phyloP scores from a whole-genome alignment of 2,888 invertebrate genomes.

The Hypselothyrea guttata region DNA sequence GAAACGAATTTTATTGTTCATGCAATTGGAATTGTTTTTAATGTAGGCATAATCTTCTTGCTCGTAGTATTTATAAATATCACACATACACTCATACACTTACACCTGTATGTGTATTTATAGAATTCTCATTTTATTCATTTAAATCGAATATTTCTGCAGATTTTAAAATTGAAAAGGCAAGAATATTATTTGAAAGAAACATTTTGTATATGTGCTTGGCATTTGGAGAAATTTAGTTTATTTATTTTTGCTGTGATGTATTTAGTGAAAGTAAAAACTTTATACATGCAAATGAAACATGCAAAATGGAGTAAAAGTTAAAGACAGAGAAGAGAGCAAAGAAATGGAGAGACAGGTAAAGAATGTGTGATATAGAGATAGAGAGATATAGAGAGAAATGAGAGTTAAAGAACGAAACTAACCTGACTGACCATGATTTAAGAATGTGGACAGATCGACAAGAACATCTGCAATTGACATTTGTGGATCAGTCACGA shows the following conservation, averaged over 20 bases:
- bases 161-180: conserved; percentile 42
- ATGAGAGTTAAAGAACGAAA: conserved; percentile 43
- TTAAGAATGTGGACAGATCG: conserved; percentile 82
- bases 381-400: conserved; percentile 12
- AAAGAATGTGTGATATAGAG: conserved; percentile 14
- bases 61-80: conserved; percentile 9
- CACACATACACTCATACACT: background rate
- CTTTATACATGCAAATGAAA: conserved; percentile 63
- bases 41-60: conserved; percentile 25
- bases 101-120: conserved; percentile 10
- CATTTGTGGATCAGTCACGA: conserved; percentile 61
- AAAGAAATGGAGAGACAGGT: too few relatives aligned
- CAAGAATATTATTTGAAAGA: conserved; percentile 22
- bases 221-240: conserved; percentile 26
- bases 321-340: too few relatives aligned
- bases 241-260: conserved; percentile 28
- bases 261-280: conserved; percentile 32
- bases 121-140: conserved; percentile 36
- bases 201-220: conserved; percentile 16
- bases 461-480: conserved; percentile 82
- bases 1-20: conserved; percentile 51
- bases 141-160: conserved; percentile 29
- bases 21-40: conserved; percentile 59
- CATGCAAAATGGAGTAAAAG: conserved; percentile 42
- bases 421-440: conserved; percentile 83